phyloP scores from a whole-genome alignment of 2,113 vertebrate genomes.

The Macquaria australasica region DNA sequence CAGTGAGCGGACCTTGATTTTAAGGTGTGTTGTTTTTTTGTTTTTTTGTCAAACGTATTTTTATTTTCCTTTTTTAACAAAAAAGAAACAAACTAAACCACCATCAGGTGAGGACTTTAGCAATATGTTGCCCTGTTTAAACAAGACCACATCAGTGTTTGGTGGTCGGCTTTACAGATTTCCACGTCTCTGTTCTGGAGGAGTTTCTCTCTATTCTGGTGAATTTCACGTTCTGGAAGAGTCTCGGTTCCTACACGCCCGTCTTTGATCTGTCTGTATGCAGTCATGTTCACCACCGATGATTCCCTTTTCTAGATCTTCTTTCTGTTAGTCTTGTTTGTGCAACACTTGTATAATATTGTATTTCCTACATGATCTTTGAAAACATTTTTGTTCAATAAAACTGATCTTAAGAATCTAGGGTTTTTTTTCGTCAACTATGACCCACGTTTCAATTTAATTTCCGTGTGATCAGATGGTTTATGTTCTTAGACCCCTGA shows the following conservation, averaged over 20 bases:
- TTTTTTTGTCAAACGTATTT: not conserved
- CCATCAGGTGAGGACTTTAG: not conserved
- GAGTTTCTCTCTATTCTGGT: not conserved
- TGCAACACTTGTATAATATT: conserved; percentile 75
- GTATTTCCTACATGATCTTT: conserved; percentile 81
- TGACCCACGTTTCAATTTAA: not conserved
- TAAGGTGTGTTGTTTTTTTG: too few relatives aligned
- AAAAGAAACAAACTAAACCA: not conserved
- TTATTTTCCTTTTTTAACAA: not conserved
- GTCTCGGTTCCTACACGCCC: not conserved
- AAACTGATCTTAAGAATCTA: conserved; percentile 46
- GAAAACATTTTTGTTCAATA: conserved; percentile 79
- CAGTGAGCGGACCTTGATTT: not conserved
- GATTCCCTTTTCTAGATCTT: conserved; percentile 55
- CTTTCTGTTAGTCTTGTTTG: conserved; percentile 68
- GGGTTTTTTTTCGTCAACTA: not conserved
- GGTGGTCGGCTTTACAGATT: conserved; percentile 1
- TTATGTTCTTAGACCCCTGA: not conserved
- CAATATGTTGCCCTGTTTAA: not conserved
- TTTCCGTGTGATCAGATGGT: not conserved
- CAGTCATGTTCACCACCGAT: conserved; percentile 31
- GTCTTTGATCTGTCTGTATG: not conserved
- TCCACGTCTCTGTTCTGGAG: conserved; percentile 9
- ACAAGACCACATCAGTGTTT: conserved; percentile 28
- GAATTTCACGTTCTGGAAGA: conserved; percentile 6